phyloP scores from a whole-genome alignment of 2,113 vertebrate species.

The Nematolebias whitei region DNA sequence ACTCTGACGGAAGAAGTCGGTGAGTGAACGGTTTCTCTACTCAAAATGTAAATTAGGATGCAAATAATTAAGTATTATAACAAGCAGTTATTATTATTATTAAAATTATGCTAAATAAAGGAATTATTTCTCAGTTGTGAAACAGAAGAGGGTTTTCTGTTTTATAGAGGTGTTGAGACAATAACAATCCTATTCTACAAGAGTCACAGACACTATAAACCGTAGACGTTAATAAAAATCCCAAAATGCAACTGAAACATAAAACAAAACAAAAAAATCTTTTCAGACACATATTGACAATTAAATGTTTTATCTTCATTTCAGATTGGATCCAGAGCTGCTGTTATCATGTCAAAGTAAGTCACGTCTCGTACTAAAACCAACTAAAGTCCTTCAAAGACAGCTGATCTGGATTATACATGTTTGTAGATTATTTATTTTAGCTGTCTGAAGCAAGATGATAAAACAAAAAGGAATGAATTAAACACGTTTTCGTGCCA shows the following conservation, averaged over 20 bases:
- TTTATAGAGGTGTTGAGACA: neutral
- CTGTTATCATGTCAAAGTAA: conserved; percentile 76
- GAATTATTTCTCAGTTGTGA: no score
- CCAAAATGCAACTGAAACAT: neutral
- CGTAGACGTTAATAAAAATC: neutral
- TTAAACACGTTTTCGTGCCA: neutral
- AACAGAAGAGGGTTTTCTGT: neutral
- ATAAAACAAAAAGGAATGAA: neutral
- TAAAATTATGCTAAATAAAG: no score
- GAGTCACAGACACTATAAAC: no score
- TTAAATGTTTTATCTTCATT: conserved; percentile 8
- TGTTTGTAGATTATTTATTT: neutral
- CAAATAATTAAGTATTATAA: neutral
- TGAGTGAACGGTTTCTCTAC: conserved; percentile 43
- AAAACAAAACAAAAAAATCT: neutral
- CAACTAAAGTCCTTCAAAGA: neutral
- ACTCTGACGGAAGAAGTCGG: conserved; percentile 25
- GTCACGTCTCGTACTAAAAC: conserved; percentile 25
- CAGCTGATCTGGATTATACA: neutral
- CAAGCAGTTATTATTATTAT: neutral
- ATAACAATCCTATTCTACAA: no score
- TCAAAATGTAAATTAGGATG: neutral
- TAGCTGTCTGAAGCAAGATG: no score
- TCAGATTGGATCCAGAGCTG: conserved; percentile 34
- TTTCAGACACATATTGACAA: neutral